Conservation (phyloP, 2,888 invertebrate species). For the Chrysolina haemoptera region DNA sequence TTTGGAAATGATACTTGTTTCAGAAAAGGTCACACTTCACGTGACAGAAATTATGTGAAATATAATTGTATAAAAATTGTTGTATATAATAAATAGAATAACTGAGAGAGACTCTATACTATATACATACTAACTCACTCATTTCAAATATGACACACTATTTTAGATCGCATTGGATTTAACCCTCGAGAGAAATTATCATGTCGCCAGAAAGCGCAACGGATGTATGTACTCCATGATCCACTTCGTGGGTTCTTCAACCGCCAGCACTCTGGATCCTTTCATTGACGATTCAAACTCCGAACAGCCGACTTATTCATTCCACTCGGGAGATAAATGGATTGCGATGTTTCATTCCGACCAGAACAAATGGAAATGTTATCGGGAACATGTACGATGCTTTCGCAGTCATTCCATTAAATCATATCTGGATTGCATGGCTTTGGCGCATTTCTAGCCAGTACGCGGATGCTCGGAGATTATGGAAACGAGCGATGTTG, state of each 20-base stretch:
- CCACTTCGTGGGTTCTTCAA: neutral
- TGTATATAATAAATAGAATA: too few species aligned
- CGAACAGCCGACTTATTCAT: conserved; percentile 3
- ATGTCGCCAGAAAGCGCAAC: neutral
- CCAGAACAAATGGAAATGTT: conserved; percentile 14
- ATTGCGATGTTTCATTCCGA: conserved; percentile 9
- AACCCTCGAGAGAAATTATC: neutral
- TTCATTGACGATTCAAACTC: conserved; percentile 1
- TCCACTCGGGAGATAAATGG: conserved; percentile 10
- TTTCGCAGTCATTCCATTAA: neutral
- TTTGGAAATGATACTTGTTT: too few species aligned
- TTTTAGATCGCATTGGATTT: neutral
- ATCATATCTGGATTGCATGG: neutral
- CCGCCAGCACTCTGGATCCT: conserved; percentile 1
- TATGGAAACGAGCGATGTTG: neutral
- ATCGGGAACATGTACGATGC: conserved; percentile 4
- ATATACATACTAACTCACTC: too few species aligned
- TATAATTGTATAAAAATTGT: too few species aligned
- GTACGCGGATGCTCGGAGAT: neutral
- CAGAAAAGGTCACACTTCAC: too few species aligned
- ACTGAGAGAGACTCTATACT: too few species aligned
- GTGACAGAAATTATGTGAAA: too few species aligned
- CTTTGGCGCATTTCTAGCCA: neutral
- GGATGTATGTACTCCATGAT: neutral
- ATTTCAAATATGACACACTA: too few species aligned